These are phyloP conservation scores for Ophiothrix spiculata DNA, from an alignment of 35 echinoderm and acorn worm species.

Conservation along the genomic window DNA sequence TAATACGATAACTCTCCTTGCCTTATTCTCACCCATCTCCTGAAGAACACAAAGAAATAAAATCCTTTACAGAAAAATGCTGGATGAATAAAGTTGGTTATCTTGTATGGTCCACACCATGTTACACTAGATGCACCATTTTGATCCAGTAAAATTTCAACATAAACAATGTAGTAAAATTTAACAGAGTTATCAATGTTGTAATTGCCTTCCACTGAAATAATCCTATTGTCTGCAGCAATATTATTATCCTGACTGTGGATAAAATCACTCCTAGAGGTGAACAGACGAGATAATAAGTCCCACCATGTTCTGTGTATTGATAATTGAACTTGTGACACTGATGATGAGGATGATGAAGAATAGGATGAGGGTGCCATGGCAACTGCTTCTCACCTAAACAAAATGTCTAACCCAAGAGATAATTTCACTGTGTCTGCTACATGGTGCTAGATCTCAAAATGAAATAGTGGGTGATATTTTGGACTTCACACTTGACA, in stretches of 20 bases:
- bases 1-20: constrained; percentile 97
- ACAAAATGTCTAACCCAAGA: too few species aligned
- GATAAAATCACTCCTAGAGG: not conserved
- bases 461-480: not conserved
- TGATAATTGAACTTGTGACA: constrained; percentile 1
- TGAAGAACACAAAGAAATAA: constrained; percentile 7
- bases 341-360: constrained; percentile 1
- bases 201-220: too few species aligned
- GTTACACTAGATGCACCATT: too few species aligned
- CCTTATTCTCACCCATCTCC: constrained; percentile 93
- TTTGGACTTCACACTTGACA: not conserved
- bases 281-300: not conserved
- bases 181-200: too few species aligned
- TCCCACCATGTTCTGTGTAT: not conserved
- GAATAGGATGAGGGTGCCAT: not conserved
- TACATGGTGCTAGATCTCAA: not conserved
- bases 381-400: not conserved
- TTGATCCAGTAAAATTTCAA: too few species aligned
- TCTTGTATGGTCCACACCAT: too few species aligned
- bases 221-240: too few species aligned
- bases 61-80: too few species aligned
- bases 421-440: not conserved
- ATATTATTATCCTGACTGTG: not conserved
- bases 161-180: too few species aligned
- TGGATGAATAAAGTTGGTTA: too few species aligned